Evolutionary conservation across 2,888 invertebrate genomes (phyloP).

Genomic region (Zaprionus bogoriensis): DNA sequence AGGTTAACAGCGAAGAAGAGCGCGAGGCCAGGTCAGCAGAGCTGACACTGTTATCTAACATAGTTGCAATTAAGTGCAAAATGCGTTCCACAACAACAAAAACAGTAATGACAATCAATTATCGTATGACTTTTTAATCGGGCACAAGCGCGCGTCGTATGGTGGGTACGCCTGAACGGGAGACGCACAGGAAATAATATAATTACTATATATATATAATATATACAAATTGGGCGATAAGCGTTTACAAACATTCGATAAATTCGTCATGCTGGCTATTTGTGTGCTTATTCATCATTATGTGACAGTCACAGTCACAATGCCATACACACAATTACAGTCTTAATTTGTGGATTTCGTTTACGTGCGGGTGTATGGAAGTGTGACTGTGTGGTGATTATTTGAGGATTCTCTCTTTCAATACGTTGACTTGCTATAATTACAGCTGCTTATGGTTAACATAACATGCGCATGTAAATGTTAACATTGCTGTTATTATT

Average conservation of each 20-base stretch:
- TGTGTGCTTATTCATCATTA: slow-evolving; percentile 35
- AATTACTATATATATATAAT: slow-evolving; percentile 8
- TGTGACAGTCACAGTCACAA: background rate
- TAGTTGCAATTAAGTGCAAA: background rate
- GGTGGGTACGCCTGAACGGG: slow-evolving; percentile 5
- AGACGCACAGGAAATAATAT: slow-evolving; percentile 38
- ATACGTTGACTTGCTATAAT: background rate
- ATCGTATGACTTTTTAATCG: slow-evolving; percentile 40
- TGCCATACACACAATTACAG: slow-evolving; percentile 18
- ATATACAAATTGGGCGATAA: slow-evolving; percentile 39
- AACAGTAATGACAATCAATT: no score
- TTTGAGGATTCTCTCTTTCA: slow-evolving; percentile 9
- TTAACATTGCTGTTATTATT: background rate
- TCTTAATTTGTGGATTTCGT: background rate
- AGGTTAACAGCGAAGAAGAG: background rate
- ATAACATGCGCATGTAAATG: background rate
- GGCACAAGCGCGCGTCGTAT: no score
- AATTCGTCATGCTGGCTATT: slow-evolving; percentile 21
- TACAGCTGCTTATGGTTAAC: no score
- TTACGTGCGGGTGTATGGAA: no score
- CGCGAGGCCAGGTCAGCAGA: slow-evolving; percentile 7
- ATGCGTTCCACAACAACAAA: background rate
- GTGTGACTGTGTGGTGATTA: slow-evolving; percentile 20
- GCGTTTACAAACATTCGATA: slow-evolving; percentile 17
- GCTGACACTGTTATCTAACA: background rate